Evolutionary conservation across 1,140 invertebrate genomes (phyloP), one percentile per base, ranked within the genome.

Genomic region (Brachionus rubens): DNA sequence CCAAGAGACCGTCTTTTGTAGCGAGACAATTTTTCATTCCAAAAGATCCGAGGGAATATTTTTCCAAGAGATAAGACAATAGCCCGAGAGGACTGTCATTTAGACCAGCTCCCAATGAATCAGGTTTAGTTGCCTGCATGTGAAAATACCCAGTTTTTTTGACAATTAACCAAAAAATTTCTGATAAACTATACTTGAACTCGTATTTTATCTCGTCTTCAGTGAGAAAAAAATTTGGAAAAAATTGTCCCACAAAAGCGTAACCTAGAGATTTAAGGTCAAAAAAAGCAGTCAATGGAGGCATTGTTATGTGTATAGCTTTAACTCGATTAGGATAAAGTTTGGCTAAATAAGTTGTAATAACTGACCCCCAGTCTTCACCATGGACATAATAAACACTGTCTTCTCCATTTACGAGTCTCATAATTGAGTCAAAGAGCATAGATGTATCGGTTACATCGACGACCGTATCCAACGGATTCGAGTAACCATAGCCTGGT

Each of bases 91-190:
- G 92, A 36, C 83, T 84, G 56, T 87, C 83, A 40, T 24, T 77
- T 24, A 79, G 36, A 12, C 24, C 72, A 76, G 40, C 33, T 36
- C 70, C 92, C 72, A 95, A 85, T 14, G 93, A 96, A 81, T 96
- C 92, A 5, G 93, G 93, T 82, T 94, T 94, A 0, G 91, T 92
- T 1, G 91, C 87, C 84, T 96, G 93, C 40, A 95, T 82, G 80
- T 93, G 91, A 21, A 91, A 80, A 79, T 95, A 95, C 10, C 92
- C 93, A 46, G 82, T 82, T 83, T 94, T 91, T 79, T 88, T 85
- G 0, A 92, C 9, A 0, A 91, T 75, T 21, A 72, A 19, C 9
- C 16, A 48, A 10, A 30, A n/a, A 6, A 56, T 40, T 41, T 41
- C 26, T n/a, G n/a, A 30, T n/a, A 54, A 28, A 81, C 89, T 90